These are phyloP conservation scores for Polypedilum vanderplanki DNA, from an alignment of 1,140 invertebrate genomes.

Conservation along the genomic window DNA sequence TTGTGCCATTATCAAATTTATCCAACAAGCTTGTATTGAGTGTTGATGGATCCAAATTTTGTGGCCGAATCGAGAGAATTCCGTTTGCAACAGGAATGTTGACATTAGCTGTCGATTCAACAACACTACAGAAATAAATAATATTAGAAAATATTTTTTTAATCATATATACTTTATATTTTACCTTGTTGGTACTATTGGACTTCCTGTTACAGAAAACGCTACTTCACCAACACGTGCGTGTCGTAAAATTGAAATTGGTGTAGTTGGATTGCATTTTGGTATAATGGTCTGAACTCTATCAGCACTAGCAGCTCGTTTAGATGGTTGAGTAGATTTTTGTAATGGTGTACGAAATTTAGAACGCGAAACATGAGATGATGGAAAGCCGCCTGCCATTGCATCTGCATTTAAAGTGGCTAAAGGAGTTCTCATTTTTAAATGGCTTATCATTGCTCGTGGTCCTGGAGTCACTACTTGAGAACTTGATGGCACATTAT, in stretches of 20 bases:
- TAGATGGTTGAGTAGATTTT: not conserved
- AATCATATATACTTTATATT: not conserved
- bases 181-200: not conserved
- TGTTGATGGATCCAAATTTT: not conserved
- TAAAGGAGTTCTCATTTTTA: not conserved
- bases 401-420: too few species aligned
- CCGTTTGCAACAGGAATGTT: constrained; percentile 17
- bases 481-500: not conserved
- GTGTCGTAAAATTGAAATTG: not conserved
- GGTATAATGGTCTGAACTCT: not conserved
- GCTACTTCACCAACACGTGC: not conserved
- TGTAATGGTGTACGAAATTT: constrained; percentile 10
- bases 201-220: not conserved
- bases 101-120: not conserved
- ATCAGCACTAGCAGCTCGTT: constrained; percentile 21
- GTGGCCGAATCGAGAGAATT: not conserved
- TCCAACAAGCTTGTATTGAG: not conserved
- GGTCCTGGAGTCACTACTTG: not conserved
- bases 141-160: not conserved
- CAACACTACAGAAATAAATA: not conserved
- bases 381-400: not conserved
- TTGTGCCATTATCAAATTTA: not conserved
- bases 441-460: not conserved
- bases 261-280: not conserved
- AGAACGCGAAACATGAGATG: not conserved